Evolutionary conservation across 1,140 invertebrate genomes (phyloP), one percentile per base, ranked within the genome.

Genomic region (Drosophila willistoni): DNA sequence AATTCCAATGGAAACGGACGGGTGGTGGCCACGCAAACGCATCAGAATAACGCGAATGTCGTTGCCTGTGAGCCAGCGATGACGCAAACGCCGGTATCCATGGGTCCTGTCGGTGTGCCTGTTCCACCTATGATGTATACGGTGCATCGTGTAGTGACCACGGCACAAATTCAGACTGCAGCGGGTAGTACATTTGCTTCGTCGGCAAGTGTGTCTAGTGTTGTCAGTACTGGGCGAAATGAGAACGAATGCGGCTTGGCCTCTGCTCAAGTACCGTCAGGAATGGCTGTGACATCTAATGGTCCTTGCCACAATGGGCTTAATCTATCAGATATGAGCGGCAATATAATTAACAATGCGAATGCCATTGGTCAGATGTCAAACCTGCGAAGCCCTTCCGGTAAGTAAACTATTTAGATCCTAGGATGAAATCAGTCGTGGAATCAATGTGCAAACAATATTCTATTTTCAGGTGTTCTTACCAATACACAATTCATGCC

Each of bases 121-220:
- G 79, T 70, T 60, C 90, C 90, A n/a, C 90, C 91, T 12, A 76
- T 92, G 25, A 84, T 92, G 81, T 92, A 92, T 59, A 92, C 91
- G 19, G 91, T 92, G 36, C 91, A 92, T 65, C 83, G 91, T 13
- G 91, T 92, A 44, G 90, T 92, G 36, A 92, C 91, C 36, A 92
- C 91, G 54, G 90, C 91, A 12, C 91, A 92, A 66, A 92, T 92
- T 56, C 91, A 92, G 63, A 92, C 90, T 19, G 89, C 90, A 7
- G 78, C 72, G n/a, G 90, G 89, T 44, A 91, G 79, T 57, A 91
- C 91, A 33, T 91, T 90, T 47, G 87, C 91, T n/a, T 90, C 91
- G 14, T 91, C 91, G n/a, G 90, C 91, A 14, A 92, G 90, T 42
- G 87, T 92, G 1, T 91, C 91, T 13, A 92, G 87, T 74, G 91